These are phyloP conservation scores for Drosophila paramelanica DNA, from an alignment of 2,888 invertebrate genomes.

Conservation along the genomic window DNA sequence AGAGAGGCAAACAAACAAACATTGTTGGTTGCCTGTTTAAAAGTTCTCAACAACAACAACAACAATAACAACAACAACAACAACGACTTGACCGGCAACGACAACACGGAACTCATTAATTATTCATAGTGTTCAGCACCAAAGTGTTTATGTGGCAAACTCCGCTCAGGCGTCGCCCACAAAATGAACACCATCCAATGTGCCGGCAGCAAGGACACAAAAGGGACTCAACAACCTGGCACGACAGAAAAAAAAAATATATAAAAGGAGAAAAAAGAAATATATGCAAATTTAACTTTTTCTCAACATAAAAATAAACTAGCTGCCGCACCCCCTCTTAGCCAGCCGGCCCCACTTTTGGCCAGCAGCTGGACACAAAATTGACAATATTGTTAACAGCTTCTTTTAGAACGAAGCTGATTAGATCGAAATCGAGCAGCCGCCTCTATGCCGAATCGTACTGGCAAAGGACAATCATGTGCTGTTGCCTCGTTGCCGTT, in stretches of 20 bases:
- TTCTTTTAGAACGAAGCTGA: conserved; percentile 68
- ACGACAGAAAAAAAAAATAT: background rate
- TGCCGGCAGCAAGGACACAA: conserved; percentile 35
- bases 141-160: conserved; percentile 74
- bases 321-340: conserved; percentile 14
- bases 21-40: conserved; percentile 38
- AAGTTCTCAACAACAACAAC: conserved; percentile 27
- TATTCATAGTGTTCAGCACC: conserved; percentile 74
- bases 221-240: conserved; percentile 51
- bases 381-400: conserved; percentile 78
- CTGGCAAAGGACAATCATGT: conserved; percentile 17
- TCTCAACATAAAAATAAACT: conserved; percentile 70
- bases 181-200: conserved; percentile 58
- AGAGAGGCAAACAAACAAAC: conserved; percentile 31
- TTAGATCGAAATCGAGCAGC: conserved; percentile 63
- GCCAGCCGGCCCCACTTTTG: background rate
- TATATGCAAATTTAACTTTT: conserved; percentile 73
- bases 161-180: conserved; percentile 48
- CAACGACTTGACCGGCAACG: conserved; percentile 27
- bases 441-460: background rate
- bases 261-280: conserved; percentile 14
- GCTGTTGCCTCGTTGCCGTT: conserved; percentile 23
- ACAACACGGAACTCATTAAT: conserved; percentile 67
- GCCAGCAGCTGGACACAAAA: conserved; percentile 36
- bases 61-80: conserved; percentile 17